Percentiles rank a stretch among this genome's conserved stretches.
Evolutionary conservation across 1,140 invertebrate genomes (phyloP).

Genomic region (Battus philenor): DNA sequence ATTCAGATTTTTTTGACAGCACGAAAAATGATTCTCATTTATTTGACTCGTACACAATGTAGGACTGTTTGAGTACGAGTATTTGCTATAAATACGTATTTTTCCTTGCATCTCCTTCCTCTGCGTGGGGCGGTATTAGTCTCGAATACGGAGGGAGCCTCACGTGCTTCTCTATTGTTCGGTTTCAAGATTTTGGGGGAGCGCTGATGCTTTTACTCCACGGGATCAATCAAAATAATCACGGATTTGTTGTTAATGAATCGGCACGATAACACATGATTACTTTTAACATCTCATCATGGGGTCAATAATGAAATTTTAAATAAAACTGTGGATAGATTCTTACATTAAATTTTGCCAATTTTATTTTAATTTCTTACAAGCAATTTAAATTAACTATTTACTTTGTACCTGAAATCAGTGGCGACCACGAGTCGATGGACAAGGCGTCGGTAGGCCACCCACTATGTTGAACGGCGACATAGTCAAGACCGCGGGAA

Average conservation of each 20-base stretch:
- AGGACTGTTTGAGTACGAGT: conserved; percentile 74
- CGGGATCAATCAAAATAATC: conserved; percentile 72
- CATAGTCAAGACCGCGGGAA: no score
- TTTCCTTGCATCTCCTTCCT: conserved; percentile 73
- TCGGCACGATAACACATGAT: no score
- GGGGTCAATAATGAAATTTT: no score
- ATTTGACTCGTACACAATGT: conserved; percentile 75
- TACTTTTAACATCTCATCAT: no score
- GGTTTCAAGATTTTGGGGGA: conserved; percentile 69
- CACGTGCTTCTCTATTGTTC: conserved; percentile 70
- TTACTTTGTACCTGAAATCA: no score
- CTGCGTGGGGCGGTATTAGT: conserved; percentile 69
- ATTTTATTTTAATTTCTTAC: not conserved
- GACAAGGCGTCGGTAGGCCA: no score
- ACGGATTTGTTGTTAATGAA: conserved; percentile 62
- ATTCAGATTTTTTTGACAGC: conserved; percentile 75
- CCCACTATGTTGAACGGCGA: no score
- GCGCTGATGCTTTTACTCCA: conserved; percentile 64
- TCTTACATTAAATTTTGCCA: not conserved
- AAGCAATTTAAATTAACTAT: no score
- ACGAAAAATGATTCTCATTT: conserved; percentile 75
- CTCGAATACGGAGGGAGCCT: conserved; percentile 60
- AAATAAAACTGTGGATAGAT: no score
- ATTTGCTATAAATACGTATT: conserved; percentile 76
- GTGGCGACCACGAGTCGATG: no score